Evolutionary conservation across 2,797 vertebrate species (phyloP).

Genomic region (Pseudochirops corinnae): DNA sequence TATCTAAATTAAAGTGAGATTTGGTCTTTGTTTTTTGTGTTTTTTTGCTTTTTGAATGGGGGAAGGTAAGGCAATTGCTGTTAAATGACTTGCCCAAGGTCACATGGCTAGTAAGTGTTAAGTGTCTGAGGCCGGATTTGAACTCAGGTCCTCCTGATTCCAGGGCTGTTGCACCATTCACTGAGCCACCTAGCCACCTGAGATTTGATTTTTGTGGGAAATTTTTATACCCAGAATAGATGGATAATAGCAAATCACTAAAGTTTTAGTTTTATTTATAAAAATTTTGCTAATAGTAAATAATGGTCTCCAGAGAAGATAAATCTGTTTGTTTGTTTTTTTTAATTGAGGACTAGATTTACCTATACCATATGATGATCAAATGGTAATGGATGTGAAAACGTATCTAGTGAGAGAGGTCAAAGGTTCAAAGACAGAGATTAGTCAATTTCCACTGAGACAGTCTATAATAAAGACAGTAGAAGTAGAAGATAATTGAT

Average conservation of each 20-base stretch:
- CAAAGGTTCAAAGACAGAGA: constrained; percentile 62
- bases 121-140: no score
- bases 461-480: constrained; percentile 60
- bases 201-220: constrained; percentile 44
- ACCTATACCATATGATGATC: constrained; percentile 75
- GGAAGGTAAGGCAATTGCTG: no score
- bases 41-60: no score
- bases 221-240: constrained; percentile 16
- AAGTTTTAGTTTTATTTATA: constrained; percentile 59
- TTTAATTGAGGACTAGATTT: constrained; percentile 67
- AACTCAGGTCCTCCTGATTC: no score
- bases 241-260: constrained; percentile 15
- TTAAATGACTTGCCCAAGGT: no score
- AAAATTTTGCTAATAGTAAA: constrained; percentile 58
- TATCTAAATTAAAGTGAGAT: constrained; percentile 33
- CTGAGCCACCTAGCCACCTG: no score
- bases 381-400: constrained; percentile 65
- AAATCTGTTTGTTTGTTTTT: constrained; percentile 66
- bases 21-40: constrained; percentile 36
- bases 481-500: constrained; percentile 68
- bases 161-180: no score
- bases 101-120: no score
- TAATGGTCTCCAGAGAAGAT: constrained; percentile 58
- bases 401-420: constrained; percentile 65
- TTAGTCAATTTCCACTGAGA: constrained; percentile 60